Evolutionary conservation across 2,888 invertebrate genomes (phyloP), one percentile per base, ranked within the genome.

Genomic region (Pyralis farinalis): DNA sequence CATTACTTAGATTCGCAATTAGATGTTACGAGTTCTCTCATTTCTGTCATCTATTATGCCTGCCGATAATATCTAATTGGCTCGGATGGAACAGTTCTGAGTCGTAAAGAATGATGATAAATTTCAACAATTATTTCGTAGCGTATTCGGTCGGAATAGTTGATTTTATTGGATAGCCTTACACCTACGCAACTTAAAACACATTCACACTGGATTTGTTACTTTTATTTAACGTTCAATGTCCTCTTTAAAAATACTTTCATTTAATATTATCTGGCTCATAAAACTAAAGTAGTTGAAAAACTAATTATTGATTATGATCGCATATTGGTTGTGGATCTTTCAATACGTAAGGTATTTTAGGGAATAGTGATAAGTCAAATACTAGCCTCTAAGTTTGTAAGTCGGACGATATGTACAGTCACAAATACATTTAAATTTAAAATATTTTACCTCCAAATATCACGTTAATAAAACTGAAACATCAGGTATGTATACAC

Each of bases 121-220:
- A 74, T 63, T 64, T 55, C 55, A 68, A 73, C 75, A 76, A 77
- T 80, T 70, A 74, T 75, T 68, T 71, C 63, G 55, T 63, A 53
- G 64, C 53, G 64, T 62, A 66, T 69, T 66, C 62, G 61, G 63
- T 66, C 50, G 57, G 55, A 67, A 63, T 58, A 63, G 63, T 56
- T 62, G 58, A 67, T 72, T 75, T 72, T 62, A 68, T 69, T 64
- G 53, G 53, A 73, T 71, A 60, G 65, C 66, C 63, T 72, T 58
- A 66, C 82, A 63, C 83, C 82, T 71, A 79, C 79, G 67, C 70
- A 38, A 36, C 36, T 44, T 45, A 33, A 39, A 45, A 53, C 49
- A 53, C 59, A 60, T 71, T 62, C 67, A 67, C 70, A 63, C 54
- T 63, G 61, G 59, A 62, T 61, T 47, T 42, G 44, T 46, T 49